Base-by-base conservation (phyloP, 2,113 vertebrate species). In the Entomyzon cyanotis region DNA sequence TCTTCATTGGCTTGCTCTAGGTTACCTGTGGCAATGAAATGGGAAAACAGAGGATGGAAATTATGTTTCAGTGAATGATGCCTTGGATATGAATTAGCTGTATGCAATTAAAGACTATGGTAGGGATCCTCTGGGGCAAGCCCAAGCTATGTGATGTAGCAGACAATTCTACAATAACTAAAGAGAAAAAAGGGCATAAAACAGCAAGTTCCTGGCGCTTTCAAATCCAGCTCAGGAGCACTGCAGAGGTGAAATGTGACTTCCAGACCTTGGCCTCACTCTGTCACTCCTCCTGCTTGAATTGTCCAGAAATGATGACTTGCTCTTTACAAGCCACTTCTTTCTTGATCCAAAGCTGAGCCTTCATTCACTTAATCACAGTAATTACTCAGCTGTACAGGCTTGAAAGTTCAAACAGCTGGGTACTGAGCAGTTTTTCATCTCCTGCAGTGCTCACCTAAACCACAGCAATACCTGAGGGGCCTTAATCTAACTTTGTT, bases 1-100 rank as follows among this genome's bases (percentile, higher is more conserved):
- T 99, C 99, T 97, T 99, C 99, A 49, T 99, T 99, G 93, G 99
- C 99, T 97, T 99, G 99, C 90, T 99, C 99, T 68, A 99, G 98
- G 96, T 99, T 99, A 69, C 99, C 99, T 99, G 96, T 60, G 47
- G 55, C 35, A 90, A 88, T 2, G 16, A 79, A 71, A 93, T 10
- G 79, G 27, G 71, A 89, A 95, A 85, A 64, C 2, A 20, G 28
- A 83, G 35, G 20, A 71, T 11, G 18, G 33, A 3, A 92, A 56
- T 81, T 49, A 82, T 3, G 42, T 67, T 84, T 92, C 53, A 78
- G 16, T 33, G 27, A 80, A 74, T 4, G 13, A 73, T 42, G n/a
- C 63, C 79, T 84, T 93, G 74, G 28, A 13, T 75, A 37, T 70
- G 83, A 77, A 82, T 77, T 59, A 77, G 24, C 24, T 63, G 16